Conservation (phyloP, 2,888 invertebrate species). For the Drosophila antonietae region DNA sequence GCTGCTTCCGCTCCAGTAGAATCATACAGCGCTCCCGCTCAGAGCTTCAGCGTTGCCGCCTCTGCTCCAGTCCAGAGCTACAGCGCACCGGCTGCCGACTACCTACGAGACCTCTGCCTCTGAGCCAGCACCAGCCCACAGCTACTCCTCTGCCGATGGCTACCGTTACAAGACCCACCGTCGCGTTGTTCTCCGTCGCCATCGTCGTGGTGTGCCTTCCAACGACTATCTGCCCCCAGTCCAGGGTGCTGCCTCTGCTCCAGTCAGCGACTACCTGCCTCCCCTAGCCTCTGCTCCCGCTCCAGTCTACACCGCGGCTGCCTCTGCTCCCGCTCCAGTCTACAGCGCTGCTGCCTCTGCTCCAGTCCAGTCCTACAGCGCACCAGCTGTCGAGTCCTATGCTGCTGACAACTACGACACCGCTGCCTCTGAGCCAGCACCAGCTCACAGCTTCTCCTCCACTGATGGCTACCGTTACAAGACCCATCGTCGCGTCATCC, state of each 20-base stretch:
- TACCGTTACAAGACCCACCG: constrained; percentile 82
- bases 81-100: constrained; percentile 36
- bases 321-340: constrained; percentile 62
- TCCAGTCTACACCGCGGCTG: constrained; percentile 54
- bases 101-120: constrained; percentile 68
- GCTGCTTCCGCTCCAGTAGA: constrained; percentile 6
- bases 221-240: constrained; percentile 80
- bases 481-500: constrained; percentile 77
- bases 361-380: constrained; percentile 36
- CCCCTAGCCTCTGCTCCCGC: constrained; percentile 61
- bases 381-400: constrained; percentile 37
- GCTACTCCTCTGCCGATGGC: constrained; percentile 66
- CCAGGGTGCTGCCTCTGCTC: constrained; percentile 64
- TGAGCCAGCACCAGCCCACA: constrained; percentile 66
- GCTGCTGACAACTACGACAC: constrained; percentile 42
- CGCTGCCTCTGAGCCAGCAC: constrained; percentile 54
- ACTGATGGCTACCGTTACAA: constrained; percentile 83
- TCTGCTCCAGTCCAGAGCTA: constrained; percentile 51
- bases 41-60: constrained; percentile 14
- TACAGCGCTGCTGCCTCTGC: constrained; percentile 45
- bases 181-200: constrained; percentile 70
- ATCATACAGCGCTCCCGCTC: constrained; percentile 1
- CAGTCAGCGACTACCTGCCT: constrained; percentile 68
- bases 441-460: constrained; percentile 79
- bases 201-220: constrained; percentile 79